Conservation (phyloP, 2,113 vertebrate genomes). For the Xenopus borealis region DNA sequence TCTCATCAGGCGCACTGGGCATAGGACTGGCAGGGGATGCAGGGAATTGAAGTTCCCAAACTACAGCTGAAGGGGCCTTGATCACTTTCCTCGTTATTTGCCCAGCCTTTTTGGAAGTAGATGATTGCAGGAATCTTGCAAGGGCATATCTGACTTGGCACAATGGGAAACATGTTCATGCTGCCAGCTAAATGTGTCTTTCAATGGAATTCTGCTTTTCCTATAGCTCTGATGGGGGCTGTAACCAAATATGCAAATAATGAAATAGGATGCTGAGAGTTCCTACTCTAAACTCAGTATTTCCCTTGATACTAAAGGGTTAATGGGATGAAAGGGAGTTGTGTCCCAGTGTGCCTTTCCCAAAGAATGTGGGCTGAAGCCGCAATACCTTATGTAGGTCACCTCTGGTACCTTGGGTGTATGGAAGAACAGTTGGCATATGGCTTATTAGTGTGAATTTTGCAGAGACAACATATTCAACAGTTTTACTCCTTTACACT, state of each 20-base stretch:
- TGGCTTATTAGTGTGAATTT: neutral
- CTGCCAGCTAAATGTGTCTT: conserved; percentile 15
- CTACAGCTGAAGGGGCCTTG: neutral
- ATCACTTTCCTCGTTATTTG: conserved; percentile 10
- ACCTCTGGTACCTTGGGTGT: neutral
- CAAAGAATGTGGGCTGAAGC: neutral
- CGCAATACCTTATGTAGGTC: neutral
- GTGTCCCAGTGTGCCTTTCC: too few species aligned
- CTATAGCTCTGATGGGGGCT: too few species aligned
- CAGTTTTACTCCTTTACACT: neutral
- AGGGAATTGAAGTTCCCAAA: too few species aligned
- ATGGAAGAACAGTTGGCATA: neutral
- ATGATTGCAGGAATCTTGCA: conserved; percentile 11
- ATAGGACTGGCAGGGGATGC: too few species aligned
- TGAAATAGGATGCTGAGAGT: too few species aligned
- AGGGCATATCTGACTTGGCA: conserved; percentile 25
- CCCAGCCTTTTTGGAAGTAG: neutral
- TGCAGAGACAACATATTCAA: neutral
- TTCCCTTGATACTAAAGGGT: too few species aligned
- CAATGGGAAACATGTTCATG: neutral
- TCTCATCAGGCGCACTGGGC: too few species aligned
- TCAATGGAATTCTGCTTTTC: neutral
- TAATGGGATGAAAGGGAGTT: too few species aligned
- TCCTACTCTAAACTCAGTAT: too few species aligned
- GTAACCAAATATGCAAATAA: neutral